These are phyloP conservation scores for Nixonia krombeini DNA, from an alignment of 1,140 invertebrate genomes.

Conservation along the genomic window DNA sequence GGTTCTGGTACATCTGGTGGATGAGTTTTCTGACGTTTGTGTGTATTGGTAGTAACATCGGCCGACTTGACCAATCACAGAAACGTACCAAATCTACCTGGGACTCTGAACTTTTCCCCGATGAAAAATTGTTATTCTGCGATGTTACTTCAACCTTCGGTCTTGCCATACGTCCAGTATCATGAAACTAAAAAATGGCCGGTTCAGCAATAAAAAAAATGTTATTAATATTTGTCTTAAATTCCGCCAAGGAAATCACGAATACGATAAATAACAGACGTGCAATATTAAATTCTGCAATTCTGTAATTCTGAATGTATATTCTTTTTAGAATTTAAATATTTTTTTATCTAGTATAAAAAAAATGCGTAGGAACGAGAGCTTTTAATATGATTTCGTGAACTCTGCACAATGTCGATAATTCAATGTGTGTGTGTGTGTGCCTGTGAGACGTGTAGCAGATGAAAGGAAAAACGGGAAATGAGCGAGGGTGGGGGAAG, in stretches of 20 bases:
- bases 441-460: conserved; percentile 16
- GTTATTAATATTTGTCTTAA: too few species aligned
- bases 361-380: background rate
- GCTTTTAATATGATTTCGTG: conserved; percentile 2
- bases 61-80: conserved; percentile 1
- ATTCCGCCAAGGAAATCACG: too few species aligned
- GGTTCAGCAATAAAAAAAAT: too few species aligned
- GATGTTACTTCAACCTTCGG: background rate
- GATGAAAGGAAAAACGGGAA: conserved; percentile 33
- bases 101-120: background rate
- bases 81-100: background rate
- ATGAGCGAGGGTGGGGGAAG: conserved; percentile 36
- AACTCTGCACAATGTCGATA: background rate
- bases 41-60: background rate
- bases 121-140: background rate
- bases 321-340: background rate
- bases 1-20: conserved; percentile 1
- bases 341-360: background rate
- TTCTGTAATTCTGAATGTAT: too few species aligned
- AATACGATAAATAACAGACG: too few species aligned
- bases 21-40: background rate
- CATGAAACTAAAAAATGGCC: background rate
- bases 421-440: conserved; percentile 13
- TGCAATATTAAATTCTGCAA: too few species aligned
- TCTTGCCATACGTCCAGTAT: background rate